phyloP scores from a whole-genome alignment of 92 coral and sea anemone species.

The Scolanthus callimorphus region DNA sequence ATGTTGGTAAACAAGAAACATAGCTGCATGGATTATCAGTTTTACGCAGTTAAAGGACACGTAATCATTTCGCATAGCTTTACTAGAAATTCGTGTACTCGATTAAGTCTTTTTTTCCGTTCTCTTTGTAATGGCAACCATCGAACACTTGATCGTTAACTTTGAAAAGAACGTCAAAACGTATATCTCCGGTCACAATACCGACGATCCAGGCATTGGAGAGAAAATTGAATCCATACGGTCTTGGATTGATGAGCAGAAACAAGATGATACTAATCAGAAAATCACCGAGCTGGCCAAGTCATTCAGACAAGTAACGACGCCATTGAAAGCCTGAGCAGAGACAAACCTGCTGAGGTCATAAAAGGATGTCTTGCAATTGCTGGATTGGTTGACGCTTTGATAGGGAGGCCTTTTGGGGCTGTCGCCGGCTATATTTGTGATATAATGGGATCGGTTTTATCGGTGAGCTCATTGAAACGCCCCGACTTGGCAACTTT shows the following conservation, averaged over 20 bases:
- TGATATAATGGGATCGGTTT: too few species aligned
- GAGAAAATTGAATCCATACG: constrained; percentile 3
- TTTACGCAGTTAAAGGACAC: too few species aligned
- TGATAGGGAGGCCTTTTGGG: constrained; percentile 21
- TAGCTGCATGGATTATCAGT: too few species aligned
- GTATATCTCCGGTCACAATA: constrained; percentile 1
- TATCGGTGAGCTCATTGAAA: too few species aligned
- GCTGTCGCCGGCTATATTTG: constrained; percentile 5
- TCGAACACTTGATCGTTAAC: constrained; percentile 5
- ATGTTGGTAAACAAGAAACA: too few species aligned
- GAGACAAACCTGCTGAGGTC: constrained; percentile 4
- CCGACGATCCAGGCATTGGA: constrained; percentile 2
- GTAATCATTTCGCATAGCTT: too few species aligned
- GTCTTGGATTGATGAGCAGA: constrained; percentile 3
- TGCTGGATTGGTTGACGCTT: constrained; percentile 1
- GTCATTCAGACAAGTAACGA: background rate
- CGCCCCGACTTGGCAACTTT: too few species aligned
- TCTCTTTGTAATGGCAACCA: too few species aligned
- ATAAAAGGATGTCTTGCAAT: constrained; percentile 22
- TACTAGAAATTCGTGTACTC: too few species aligned
- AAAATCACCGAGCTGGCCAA: too few species aligned
- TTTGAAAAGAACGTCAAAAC: background rate
- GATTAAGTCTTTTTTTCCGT: too few species aligned
- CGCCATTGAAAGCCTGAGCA: constrained; percentile 10
- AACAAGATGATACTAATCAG: too few species aligned